Evolutionary conservation across 2,113 vertebrate species (phyloP).

Genomic region (Solenodon paradoxus): DNA sequence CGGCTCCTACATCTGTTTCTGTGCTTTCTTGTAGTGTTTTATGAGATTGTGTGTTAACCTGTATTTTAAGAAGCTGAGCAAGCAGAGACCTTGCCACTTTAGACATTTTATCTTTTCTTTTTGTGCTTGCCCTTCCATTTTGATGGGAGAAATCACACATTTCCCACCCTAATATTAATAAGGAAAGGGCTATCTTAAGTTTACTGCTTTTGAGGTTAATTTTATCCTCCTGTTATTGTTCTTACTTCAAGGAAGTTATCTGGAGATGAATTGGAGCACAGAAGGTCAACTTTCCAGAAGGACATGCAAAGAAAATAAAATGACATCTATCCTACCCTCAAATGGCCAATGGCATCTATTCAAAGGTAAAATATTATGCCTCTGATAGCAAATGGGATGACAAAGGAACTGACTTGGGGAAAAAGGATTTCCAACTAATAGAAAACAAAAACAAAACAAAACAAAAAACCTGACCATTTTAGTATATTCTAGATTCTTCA

Average conservation of each 20-base stretch:
- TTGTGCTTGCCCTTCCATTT: conserved; percentile 30
- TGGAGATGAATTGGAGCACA: background rate
- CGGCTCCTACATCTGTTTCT: no score
- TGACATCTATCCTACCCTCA: background rate
- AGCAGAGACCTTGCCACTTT: conserved; percentile 7
- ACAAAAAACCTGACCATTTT: background rate
- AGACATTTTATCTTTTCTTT: conserved; percentile 24
- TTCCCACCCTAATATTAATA: conserved; percentile 2
- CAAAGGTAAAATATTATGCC: background rate
- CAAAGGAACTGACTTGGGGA: background rate
- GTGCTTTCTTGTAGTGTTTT: conserved; percentile 63
- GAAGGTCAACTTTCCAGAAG: background rate
- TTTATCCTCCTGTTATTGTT: conserved; percentile 30
- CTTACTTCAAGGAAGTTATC: conserved; percentile 32
- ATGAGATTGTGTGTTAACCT: conserved; percentile 48
- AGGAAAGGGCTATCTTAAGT: conserved; percentile 13
- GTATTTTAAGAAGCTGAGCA: conserved; percentile 61
- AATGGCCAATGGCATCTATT: background rate
- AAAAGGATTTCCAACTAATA: background rate
- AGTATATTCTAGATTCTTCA: background rate
- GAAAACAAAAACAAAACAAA: no score
- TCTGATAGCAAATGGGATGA: background rate
- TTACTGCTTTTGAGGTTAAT: conserved; percentile 30
- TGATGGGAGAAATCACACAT: background rate
- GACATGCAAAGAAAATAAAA: conserved; percentile 9